Percentiles rank a stretch among this genome's conserved stretches.
Evolutionary conservation across 1,140 invertebrate genomes (phyloP).

Genomic region (Bombus soroeensis): DNA sequence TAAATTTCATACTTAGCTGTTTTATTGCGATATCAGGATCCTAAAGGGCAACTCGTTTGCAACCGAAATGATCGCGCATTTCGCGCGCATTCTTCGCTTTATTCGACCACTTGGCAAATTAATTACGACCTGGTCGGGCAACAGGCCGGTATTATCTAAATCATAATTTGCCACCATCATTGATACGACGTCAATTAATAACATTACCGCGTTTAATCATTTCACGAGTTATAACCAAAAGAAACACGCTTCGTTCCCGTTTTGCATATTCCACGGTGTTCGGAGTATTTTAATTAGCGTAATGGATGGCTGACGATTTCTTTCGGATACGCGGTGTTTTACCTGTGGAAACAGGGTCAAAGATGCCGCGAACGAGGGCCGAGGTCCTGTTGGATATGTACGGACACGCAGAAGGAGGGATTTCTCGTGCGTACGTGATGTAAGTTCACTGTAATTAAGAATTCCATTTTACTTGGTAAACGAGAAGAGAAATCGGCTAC

Average conservation of each 20-base stretch:
- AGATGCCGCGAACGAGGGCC: conserved; percentile 65
- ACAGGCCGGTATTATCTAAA: conserved; percentile 6
- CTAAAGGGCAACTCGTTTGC: not conserved
- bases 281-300: conserved; percentile 20
- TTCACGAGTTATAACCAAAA: not conserved
- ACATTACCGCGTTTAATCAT: no score
- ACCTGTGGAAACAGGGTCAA: conserved; percentile 24
- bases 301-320: not conserved
- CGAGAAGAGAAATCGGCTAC: conserved; percentile 6
- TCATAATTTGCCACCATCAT: conserved; percentile 9
- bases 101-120: not conserved
- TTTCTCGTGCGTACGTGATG: conserved; percentile 68
- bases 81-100: not conserved
- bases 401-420: conserved; percentile 64
- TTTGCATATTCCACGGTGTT: not conserved
- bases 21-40: not conserved
- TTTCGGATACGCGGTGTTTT: not conserved
- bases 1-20: not conserved
- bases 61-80: not conserved
- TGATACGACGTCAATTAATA: conserved; percentile 8
- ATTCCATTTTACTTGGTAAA: not conserved
- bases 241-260: not conserved
- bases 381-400: conserved; percentile 73
- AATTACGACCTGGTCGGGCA: not conserved
- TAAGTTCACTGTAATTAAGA: conserved; percentile 62